Base-by-base conservation (phyloP, 2,888 invertebrate genomes). In the Micoletzkya japonica region DNA sequence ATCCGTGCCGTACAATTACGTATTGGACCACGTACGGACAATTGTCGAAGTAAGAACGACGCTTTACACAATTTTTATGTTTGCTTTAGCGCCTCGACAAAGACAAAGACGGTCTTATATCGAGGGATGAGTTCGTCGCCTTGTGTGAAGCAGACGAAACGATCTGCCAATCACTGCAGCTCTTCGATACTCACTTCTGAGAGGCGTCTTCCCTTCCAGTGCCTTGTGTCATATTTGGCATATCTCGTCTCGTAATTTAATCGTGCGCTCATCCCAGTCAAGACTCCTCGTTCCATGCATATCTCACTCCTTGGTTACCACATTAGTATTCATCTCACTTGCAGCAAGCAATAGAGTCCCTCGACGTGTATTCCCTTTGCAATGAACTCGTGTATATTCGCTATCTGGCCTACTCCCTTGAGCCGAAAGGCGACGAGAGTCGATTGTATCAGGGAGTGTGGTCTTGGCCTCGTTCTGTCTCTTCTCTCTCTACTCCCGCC, bases 111-210 rank as follows among this genome's bases (percentile, higher is more conserved):
- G 76, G 74, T 3, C 44, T 61, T 28, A 77, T 81, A 14, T 74
- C 71, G 7, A 70, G 73, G 30, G 74, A 75, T 28, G 75, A 77
- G 49, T 81, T 94, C 94, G 82, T 92, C 90, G 72, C 94, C 88
- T 1, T 95, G 94, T 81, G 81, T 44, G 70, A 70, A 2, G 61
- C 36, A 17, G 61, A 60, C 32, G 60, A 70, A 17, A 14, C 52
- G 2, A 59, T 70, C 7, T 54, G 60, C 24, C 34, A 39, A 49
- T 68, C 68, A 1, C 57, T 68, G 32, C 44, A 68, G 6, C 34
- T 50, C 10, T 68, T 68, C 58, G 58, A 58, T 20, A 68, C 68
- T 6, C 20, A 39, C 26, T 68, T 68, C 24, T 68, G 44, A 37
- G 17, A 3, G 3, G 10, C 39, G 7, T 17, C n/a, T 20, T 30